Percentiles rank a stretch among this genome's conserved stretches.
phyloP scores from a whole-genome alignment of 2,888 invertebrate genomes.

The Metacarcinus magister region DNA sequence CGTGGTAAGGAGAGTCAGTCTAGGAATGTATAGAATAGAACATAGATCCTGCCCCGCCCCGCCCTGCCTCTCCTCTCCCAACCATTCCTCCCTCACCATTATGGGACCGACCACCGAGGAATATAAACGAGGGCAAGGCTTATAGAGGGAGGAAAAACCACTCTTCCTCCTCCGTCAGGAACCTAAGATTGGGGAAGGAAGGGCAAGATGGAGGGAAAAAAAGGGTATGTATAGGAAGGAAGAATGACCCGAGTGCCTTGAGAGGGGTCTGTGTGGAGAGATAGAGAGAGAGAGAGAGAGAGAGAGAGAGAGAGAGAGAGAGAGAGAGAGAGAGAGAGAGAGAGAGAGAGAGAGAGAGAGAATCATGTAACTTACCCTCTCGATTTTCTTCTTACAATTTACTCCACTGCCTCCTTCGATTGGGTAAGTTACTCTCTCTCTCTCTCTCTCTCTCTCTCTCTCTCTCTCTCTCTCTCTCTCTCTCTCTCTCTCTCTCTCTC shows the following conservation, averaged over 20 bases:
- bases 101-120: not conserved
- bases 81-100: not conserved
- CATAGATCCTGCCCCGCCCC: not conserved
- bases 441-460: conserved; percentile 45
- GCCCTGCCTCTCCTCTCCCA: not conserved
- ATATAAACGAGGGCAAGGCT: not conserved
- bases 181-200: not conserved
- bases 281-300: not conserved
- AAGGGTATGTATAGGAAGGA: not conserved
- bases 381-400: not conserved
- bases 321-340: conserved; percentile 46
- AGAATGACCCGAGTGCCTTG: not conserved
- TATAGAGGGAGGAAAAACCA: not conserved
- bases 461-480: conserved; percentile 37
- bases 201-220: too few relatives aligned
- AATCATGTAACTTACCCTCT: not conserved
- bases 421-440: not conserved
- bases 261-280: not conserved
- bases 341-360: conserved; percentile 53
- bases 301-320: conserved; percentile 4
- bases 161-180: not conserved
- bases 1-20: not conserved
- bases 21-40: not conserved
- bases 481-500: not conserved
- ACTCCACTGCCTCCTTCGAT: not conserved